phyloP scores from a whole-genome alignment of 2,797 vertebrate species.

The Crocidura indochinensis region DNA sequence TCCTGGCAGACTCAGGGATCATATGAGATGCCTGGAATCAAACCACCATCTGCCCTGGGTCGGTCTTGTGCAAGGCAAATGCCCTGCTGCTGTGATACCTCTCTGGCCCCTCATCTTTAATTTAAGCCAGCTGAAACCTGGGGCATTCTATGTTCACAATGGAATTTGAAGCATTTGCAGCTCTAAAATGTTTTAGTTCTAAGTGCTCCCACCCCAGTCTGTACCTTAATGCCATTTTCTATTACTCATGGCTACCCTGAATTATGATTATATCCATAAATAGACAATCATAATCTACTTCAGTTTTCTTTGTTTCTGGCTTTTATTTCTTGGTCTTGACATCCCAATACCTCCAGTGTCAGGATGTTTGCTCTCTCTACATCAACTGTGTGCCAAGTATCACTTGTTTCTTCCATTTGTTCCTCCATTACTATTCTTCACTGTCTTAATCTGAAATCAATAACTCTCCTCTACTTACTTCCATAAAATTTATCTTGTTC shows the following conservation, averaged over 20 bases:
- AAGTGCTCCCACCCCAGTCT: not conserved
- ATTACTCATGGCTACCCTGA: not conserved
- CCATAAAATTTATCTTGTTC: too few relatives aligned
- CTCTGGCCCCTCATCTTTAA: too few relatives aligned
- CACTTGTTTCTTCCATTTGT: not conserved
- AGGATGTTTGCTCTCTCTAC: not conserved
- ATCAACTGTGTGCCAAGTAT: not conserved
- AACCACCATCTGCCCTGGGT: too few relatives aligned
- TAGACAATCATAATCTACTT: not conserved
- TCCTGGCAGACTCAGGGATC: too few relatives aligned
- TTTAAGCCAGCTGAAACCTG: not conserved
- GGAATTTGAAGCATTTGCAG: not conserved
- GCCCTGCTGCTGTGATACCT: too few relatives aligned
- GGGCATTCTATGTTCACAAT: not conserved
- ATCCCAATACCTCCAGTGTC: not conserved
- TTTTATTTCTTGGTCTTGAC: not conserved
- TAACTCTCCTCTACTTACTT: too few relatives aligned
- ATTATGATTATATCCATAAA: not conserved
- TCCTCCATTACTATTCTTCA: not conserved
- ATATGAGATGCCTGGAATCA: too few relatives aligned
- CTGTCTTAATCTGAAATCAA: not conserved
- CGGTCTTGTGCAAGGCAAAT: too few relatives aligned
- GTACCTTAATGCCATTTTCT: constrained; percentile 16
- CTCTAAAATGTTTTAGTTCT: constrained; percentile 6
- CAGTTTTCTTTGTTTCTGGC: not conserved